Evolutionary conservation across 2,797 vertebrate genomes (phyloP).

Genomic region (Darevskia nairensis): DNA sequence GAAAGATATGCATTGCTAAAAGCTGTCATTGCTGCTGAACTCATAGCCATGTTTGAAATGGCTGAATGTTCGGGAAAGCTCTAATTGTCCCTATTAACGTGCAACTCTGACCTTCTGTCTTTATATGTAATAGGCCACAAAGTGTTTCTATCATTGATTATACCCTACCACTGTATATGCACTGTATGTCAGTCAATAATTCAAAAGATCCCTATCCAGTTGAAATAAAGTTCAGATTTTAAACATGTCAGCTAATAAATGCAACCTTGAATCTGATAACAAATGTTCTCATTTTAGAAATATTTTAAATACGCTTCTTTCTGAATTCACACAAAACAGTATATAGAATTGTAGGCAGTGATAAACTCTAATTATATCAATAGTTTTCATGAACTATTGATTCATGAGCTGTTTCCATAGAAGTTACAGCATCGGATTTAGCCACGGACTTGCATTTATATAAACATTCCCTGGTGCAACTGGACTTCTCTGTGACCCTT

Average conservation of each 20-base stretch:
- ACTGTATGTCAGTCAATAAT: background rate
- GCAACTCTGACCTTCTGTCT: background rate
- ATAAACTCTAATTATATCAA: background rate
- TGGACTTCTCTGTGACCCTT: no score
- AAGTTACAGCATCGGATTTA: background rate
- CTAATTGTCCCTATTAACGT: background rate
- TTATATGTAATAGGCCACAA: background rate
- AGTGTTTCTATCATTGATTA: background rate
- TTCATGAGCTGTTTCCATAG: background rate
- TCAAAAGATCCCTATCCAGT: background rate
- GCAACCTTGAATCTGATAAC: background rate
- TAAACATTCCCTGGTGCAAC: background rate
- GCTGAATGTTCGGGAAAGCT: background rate
- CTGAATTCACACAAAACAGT: background rate
- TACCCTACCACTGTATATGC: background rate
- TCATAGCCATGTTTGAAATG: conserved; percentile 12
- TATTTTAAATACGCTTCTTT: background rate
- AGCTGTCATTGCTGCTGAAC: background rate
- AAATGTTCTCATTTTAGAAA: background rate
- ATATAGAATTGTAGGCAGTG: background rate
- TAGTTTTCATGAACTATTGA: background rate
- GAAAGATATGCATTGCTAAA: conserved; percentile 12
- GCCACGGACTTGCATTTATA: background rate
- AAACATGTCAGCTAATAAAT: background rate
- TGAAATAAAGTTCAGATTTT: background rate